Percentiles rank a stretch among this genome's conserved stretches.
These are phyloP conservation scores for Cremastinae sp. DNA, from an alignment of 2,888 invertebrate genomes.

Conservation along the genomic window DNA sequence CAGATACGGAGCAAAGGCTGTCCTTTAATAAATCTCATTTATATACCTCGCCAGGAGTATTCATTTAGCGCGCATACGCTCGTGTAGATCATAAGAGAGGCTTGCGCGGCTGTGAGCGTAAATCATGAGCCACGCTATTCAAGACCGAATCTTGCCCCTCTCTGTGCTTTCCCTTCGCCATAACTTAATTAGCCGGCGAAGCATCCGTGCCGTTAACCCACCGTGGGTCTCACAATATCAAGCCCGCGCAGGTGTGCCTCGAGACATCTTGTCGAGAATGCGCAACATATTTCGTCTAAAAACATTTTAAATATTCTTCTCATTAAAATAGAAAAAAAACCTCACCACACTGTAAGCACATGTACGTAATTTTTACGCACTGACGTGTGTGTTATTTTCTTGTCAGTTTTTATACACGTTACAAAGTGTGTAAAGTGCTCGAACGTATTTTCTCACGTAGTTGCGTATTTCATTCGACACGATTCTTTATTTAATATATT, in stretches of 20 bases:
- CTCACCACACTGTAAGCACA: too few relatives aligned
- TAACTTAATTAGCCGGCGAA: conserved; percentile 61
- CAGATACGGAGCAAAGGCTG: conserved; percentile 27
- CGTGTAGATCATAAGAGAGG: conserved; percentile 42
- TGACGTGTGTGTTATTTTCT: too few relatives aligned
- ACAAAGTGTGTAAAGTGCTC: too few relatives aligned
- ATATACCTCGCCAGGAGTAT: conserved; percentile 33
- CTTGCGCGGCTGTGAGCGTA: conserved; percentile 55
- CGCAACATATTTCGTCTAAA: too few relatives aligned
- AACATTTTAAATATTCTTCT: too few relatives aligned
- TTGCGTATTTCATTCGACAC: too few relatives aligned
- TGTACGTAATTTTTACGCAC: too few relatives aligned
- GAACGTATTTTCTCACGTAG: too few relatives aligned
- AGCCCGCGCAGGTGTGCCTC: conserved; percentile 11
- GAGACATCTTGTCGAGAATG: background rate
- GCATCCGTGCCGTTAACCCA: conserved; percentile 50
- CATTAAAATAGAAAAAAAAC: too few relatives aligned
- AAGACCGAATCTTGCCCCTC: conserved; percentile 27
- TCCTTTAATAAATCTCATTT: conserved; percentile 61
- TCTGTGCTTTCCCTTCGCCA: conserved; percentile 33
- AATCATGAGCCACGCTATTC: conserved; percentile 56
- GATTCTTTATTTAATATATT: too few relatives aligned
- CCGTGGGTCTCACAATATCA: conserved; percentile 34
- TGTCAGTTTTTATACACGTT: too few relatives aligned
- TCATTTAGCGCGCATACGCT: background rate